Evolutionary conservation across 2,113 vertebrate species (phyloP), one percentile per base, ranked within the genome.

Genomic region (Tachysurus fulvidraco): DNA sequence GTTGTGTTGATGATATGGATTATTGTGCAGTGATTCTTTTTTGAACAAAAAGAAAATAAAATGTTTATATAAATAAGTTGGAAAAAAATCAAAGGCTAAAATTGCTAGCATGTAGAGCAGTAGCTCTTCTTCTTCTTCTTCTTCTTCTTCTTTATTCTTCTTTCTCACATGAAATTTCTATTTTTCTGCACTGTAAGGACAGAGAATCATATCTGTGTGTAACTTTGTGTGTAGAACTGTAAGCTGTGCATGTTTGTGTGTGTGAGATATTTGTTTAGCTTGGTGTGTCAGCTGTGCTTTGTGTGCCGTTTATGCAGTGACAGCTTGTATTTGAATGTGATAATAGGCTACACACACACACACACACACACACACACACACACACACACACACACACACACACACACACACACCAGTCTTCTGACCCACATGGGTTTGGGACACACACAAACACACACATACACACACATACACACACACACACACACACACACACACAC

Each of bases 171-270:
- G 28, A 67, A 67, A 21, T 23, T 50, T 50, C 10, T 50, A n/a
- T n/a, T 8, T 23, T 73, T 23, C 11, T 8, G 0, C 13, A 52
- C 44, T 16, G 46, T 23, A 25, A 77, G 46, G 44, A 52, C 12
- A 93, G 94, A 93, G 94, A 94, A 92, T 79, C 84, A 60, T 74
- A 55, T 74, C 36, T 59, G 57, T 41, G 64, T 88, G 52, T 55
- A 28, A 23, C 64, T 79, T 17, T 57, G 74, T 67, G 71, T 28
- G 46, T 54, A 77, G 46, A 28, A 28, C 74, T 28, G 73, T 74
- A 65, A 81, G 54, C 76, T 78, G 83, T 81, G 71, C 65, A 19
- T 83, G 30, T 89, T 84, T 88, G 81, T 85, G 59, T 81, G 36
- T 83, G 17, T 81, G 62, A 52, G 64, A 36, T 69, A 54, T 54